Evolutionary conservation across 2,113 vertebrate species (phyloP).

Genomic region (Typhlomys cinereus): DNA sequence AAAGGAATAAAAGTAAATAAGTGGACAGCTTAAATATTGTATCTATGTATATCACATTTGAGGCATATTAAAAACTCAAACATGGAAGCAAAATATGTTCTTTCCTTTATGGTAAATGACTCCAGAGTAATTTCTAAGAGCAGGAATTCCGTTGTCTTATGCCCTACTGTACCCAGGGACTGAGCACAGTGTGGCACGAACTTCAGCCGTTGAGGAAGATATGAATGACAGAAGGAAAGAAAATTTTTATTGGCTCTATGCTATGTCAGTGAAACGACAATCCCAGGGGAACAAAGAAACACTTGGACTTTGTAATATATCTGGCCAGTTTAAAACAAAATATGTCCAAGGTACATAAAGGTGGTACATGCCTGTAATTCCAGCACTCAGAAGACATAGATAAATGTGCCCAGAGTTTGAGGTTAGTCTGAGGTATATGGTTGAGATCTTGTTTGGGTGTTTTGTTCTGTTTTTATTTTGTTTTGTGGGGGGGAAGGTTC

Average conservation of each 20-base stretch:
- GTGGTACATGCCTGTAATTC: not conserved
- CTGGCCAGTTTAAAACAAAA: not conserved
- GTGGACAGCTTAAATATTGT: not conserved
- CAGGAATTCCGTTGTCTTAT: not conserved
- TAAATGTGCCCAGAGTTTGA: not conserved
- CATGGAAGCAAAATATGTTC: not conserved
- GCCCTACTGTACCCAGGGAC: not conserved
- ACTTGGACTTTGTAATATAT: not conserved
- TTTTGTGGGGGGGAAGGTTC: too few species aligned
- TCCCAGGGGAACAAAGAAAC: not conserved
- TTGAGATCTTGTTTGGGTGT: too few species aligned
- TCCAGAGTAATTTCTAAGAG: not conserved
- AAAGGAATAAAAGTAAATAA: too few species aligned
- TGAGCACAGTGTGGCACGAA: not conserved
- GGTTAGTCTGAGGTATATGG: not conserved
- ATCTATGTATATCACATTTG: not conserved
- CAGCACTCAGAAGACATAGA: not conserved
- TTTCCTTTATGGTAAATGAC: not conserved
- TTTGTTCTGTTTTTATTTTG: not conserved
- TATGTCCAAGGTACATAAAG: not conserved
- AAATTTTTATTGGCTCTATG: not conserved
- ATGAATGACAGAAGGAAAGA: not conserved
- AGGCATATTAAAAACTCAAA: conserved; percentile 44
- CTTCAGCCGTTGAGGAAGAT: not conserved
- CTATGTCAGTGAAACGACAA: not conserved